Evolutionary conservation across 1,140 invertebrate genomes (phyloP), one percentile per base, ranked within the genome.

Genomic region (Drosophila melanica): DNA sequence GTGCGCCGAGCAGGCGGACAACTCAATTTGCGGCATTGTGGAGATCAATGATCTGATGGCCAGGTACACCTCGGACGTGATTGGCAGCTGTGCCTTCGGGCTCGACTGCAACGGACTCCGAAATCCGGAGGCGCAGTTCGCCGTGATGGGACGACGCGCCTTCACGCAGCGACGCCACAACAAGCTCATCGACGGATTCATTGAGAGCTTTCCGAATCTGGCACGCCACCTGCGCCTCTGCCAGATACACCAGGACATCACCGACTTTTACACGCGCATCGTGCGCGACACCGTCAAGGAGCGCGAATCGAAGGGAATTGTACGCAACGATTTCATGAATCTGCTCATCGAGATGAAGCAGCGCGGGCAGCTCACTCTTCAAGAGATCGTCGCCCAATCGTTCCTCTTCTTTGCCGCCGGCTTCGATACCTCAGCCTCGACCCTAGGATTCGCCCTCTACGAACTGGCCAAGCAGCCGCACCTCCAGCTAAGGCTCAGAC

Each of bases 341-440:
- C 70, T 94, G 1, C 8, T 92, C 92, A 77, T 94, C 93, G 90
- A 91, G 27, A 77, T 92, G 69, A 82, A 90, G 20, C 68, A 75
- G 14, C 66, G 77, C 3, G 76, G 79, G 6, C 72, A 91, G n/a
- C 66, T 90, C 1, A 77, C 75, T 0, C 12, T 80, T 2, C 65
- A 90, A 5, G 91, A 93, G 58, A 79, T 93, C 16, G 69, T 81
- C 0, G 76, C 90, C 3, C 92, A 93, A 7, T 90, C 90, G 0
- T 93, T 92, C 14, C 51, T 90, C 3, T 93, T 93, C 57, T 92
- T 94, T 76, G 62, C 94, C 8, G 95, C 94, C 23, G 95, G 95
- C 23, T 95, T 94, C 77, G 95, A 96, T 51, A 95, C 95, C 0
- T 93, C 94, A 2, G 93, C 95, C 8, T 92, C 92, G 1, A 92